These are phyloP conservation scores for Neomorphus geoffroyi DNA, from an alignment of 2,797 vertebrate species.

Conservation along the genomic window DNA sequence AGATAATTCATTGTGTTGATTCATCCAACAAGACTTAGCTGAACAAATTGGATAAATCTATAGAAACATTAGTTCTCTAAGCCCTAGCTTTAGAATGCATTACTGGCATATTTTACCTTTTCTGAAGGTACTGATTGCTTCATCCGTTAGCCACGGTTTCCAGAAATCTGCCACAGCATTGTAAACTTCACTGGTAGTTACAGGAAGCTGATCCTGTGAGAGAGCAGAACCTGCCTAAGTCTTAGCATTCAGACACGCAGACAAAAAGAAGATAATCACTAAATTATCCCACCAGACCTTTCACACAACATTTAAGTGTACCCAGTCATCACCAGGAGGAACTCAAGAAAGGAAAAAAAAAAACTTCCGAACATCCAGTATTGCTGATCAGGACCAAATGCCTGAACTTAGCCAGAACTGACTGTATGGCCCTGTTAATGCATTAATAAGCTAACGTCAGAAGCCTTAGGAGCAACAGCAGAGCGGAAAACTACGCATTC, in stretches of 20 bases:
- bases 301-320: background rate
- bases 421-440: background rate
- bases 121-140: constrained; percentile 84
- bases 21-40: background rate
- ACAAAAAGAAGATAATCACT: background rate
- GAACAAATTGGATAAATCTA: background rate
- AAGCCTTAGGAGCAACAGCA: background rate
- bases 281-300: background rate
- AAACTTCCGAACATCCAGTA: background rate
- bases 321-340: background rate
- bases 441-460: background rate
- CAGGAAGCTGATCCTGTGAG: constrained; percentile 89
- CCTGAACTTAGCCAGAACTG: background rate
- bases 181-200: constrained; percentile 84
- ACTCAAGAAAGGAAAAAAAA: background rate
- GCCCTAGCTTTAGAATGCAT: background rate
- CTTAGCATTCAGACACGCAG: background rate
- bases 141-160: constrained; percentile 86
- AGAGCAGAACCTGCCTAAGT: constrained; percentile 20
- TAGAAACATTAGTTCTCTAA: background rate
- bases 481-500: background rate
- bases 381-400: background rate
- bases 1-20: background rate
- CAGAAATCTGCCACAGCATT: constrained; percentile 87
- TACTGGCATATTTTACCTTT: constrained; percentile 78